Evolutionary conservation across 1,140 invertebrate genomes (phyloP), one percentile per base, ranked within the genome.

Genomic region (Drosophila nigromelanica): DNA sequence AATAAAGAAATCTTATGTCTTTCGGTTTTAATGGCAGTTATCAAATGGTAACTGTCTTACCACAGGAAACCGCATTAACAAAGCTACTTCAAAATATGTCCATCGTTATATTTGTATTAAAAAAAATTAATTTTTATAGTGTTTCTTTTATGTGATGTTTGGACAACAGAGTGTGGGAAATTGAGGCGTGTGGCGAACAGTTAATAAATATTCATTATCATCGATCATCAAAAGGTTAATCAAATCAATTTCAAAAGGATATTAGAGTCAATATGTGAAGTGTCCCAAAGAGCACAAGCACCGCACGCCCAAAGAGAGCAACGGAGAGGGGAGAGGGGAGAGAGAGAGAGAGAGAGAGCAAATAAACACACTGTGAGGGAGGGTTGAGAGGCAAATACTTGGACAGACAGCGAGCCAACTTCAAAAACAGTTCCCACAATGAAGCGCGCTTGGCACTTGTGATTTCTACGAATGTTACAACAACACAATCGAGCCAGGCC

Each of bases 391-490:
- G 60, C 48, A 61, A 58, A 75, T 63, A 79, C 68, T 69, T 69
- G 58, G 18, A 52, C 64, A 10, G 66, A 56, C 63, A 73, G 71
- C 70, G 63, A 73, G 40, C 63, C 70, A 63, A 74, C 72, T 74
- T 70, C 66, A 61, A 76, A 87, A 87, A 87, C 79, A 86, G 82
- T 86, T 86, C 82, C 82, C 82, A 86, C 82, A 86, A 87, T 86
- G 81, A 86, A 87, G 78, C 82, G 82, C 82, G 82, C 81, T 75
- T 76, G 82, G 78, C 83, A 87, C 83, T 87, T 87, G 83, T 87
- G 83, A 87, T 87, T 87, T 87, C 83, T 87, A 87, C 83, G 83
- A 87, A 87, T 87, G 83, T 89, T 61, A 87, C 82, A 87, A 87
- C 40, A 66, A 18, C 51, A 47, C 33, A 35, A 43, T 21, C 27